phyloP scores from a whole-genome alignment of 2,797 vertebrate species.

The Cynodonichthys magdalenae region DNA sequence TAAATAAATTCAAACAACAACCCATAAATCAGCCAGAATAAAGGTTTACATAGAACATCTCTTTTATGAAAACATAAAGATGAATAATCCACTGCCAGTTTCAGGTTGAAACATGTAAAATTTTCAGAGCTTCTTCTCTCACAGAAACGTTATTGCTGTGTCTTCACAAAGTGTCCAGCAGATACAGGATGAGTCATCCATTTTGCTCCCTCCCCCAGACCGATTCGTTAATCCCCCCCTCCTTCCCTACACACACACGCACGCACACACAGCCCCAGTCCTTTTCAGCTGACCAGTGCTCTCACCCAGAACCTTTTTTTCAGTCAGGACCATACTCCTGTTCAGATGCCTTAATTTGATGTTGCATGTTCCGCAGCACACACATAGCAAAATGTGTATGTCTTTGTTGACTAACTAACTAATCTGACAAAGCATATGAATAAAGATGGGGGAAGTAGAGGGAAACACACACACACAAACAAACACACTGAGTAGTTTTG shows the following conservation, averaged over 20 bases:
- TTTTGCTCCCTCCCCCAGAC: constrained; percentile 58
- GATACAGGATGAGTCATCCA: constrained; percentile 75
- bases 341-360: constrained; percentile 14
- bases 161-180: constrained; percentile 51
- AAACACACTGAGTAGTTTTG: constrained; percentile 15
- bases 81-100: no score
- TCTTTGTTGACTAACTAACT: neutral
- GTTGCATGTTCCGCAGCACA: constrained; percentile 1
- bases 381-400: neutral
- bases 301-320: no score
- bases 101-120: no score
- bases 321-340: constrained; percentile 10
- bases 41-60: no score
- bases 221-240: constrained; percentile 54
- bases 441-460: constrained; percentile 10
- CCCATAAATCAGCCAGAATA: no score
- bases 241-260: no score
- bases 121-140: neutral
- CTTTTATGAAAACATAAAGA: no score
- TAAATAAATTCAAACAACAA: no score
- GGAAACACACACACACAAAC: neutral
- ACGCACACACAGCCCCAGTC: no score
- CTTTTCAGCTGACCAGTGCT: no score
- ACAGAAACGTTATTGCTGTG: constrained; percentile 32
- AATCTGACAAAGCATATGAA: no score